phyloP scores from a whole-genome alignment of 2,797 vertebrate genomes.

The Myotis myotis region DNA sequence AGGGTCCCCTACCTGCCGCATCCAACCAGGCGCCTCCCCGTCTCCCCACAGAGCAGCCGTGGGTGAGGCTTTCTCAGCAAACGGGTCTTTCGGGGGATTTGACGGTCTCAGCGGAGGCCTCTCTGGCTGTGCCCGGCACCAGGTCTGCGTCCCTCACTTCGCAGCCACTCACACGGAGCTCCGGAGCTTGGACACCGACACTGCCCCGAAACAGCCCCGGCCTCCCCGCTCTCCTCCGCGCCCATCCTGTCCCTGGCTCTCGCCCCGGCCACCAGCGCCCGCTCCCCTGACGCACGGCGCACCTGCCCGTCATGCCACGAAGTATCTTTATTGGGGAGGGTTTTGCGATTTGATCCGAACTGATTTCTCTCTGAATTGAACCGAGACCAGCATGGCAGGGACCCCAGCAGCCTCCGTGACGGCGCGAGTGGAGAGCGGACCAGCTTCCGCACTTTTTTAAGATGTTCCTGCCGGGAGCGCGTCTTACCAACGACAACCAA shows the following conservation, averaged over 20 bases:
- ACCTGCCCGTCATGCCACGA: background rate
- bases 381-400: background rate
- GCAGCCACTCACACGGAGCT: constrained; percentile 50
- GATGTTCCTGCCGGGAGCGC: background rate
- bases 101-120: background rate
- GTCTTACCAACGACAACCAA: accelerated
- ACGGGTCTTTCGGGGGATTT: constrained; percentile 26
- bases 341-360: constrained; percentile 30
- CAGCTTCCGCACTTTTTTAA: background rate
- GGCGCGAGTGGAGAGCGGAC: accelerated
- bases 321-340: background rate
- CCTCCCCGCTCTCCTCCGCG: constrained; percentile 1
- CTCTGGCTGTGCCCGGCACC: constrained; percentile 30
- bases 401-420: too few relatives aligned
- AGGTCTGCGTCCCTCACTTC: constrained; percentile 29
- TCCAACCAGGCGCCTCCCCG: background rate
- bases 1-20: background rate
- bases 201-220: constrained; percentile 28
- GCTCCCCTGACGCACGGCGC: background rate
- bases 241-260: background rate
- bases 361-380: constrained; percentile 3
- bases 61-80: background rate
- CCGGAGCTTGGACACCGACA: background rate
- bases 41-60: background rate
- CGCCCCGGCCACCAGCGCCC: background rate